Conservation (phyloP, 2,113 vertebrate species). For the Nyctereutes procyonoides region DNA sequence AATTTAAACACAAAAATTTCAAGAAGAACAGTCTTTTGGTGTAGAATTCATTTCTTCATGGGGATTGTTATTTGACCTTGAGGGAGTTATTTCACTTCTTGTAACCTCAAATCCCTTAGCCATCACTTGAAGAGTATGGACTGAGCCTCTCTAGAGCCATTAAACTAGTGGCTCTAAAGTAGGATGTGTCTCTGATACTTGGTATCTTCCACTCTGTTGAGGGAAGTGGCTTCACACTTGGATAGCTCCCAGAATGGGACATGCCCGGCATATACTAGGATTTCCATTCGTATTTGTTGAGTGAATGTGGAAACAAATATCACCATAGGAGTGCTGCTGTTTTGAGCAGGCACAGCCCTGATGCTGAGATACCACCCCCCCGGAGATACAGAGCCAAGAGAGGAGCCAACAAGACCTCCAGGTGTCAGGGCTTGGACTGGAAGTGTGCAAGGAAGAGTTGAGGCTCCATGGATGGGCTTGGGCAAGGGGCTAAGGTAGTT, state of each 20-base stretch:
- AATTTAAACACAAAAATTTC: too few species aligned
- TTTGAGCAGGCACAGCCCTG: not conserved
- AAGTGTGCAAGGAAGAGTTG: too few species aligned
- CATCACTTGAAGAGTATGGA: not conserved
- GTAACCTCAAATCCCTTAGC: not conserved
- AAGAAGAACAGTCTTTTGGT: not conserved
- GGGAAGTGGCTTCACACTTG: not conserved
- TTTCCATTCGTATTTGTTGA: not conserved
- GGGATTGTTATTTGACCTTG: not conserved
- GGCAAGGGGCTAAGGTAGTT: not conserved
- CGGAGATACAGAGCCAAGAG: not conserved
- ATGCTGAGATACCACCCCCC: not conserved
- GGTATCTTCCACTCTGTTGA: not conserved
- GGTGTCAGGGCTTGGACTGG: not conserved
- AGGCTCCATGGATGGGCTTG: not conserved
- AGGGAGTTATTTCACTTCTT: not conserved
- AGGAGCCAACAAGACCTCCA: not conserved
- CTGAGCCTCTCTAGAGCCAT: not conserved
- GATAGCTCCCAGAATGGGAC: not conserved
- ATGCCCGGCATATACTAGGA: not conserved
- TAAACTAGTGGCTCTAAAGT: not conserved
- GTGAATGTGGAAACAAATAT: not conserved
- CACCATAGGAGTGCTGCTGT: fast-evolving
- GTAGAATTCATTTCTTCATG: not conserved
- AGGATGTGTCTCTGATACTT: not conserved